phyloP scores from a whole-genome alignment of 2,888 invertebrate species.

The Drosophila formosana region DNA sequence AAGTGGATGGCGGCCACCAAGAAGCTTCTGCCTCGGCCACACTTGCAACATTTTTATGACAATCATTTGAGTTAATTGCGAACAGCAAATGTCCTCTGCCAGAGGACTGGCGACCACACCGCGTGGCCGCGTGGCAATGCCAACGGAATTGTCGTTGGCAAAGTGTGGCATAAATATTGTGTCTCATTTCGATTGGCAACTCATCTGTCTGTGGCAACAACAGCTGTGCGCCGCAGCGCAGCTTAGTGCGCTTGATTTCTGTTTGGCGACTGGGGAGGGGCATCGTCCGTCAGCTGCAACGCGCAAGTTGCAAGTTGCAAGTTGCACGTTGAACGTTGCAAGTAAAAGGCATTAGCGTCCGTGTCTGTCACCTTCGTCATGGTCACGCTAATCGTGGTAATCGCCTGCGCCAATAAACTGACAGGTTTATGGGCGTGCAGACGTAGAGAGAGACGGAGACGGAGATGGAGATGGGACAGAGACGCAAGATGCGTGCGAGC shows the following conservation, averaged over 20 bases:
- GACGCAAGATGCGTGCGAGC: neutral
- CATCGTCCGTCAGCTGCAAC: conserved; percentile 16
- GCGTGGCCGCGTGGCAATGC: conserved; percentile 60
- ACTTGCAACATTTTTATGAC: conserved; percentile 77
- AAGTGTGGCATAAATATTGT: conserved; percentile 78
- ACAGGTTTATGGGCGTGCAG: conserved; percentile 76
- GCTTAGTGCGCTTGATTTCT: conserved; percentile 12
- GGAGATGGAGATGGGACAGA: neutral
- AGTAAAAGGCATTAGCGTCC: conserved; percentile 80
- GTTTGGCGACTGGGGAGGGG: neutral
- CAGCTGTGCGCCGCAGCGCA: conserved; percentile 17
- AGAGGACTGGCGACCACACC: neutral
- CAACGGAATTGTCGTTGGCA: conserved; percentile 10
- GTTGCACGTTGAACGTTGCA: conserved; percentile 16
- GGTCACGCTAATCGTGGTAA: conserved; percentile 80
- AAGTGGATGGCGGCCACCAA: conserved; percentile 34
- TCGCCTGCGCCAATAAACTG: conserved; percentile 79
- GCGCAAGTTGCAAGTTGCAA: neutral
- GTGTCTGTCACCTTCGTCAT: conserved; percentile 81
- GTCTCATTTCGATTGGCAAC: conserved; percentile 71
- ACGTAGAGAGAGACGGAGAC: conserved; percentile 35
- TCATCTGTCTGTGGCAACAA: conserved; percentile 61
- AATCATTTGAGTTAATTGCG: conserved; percentile 80
- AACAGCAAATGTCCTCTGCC: conserved; percentile 51
- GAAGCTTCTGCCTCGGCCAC: conserved; percentile 23